Evolutionary conservation across 2,888 invertebrate species (phyloP).

Genomic region (Resseliella maxima): DNA sequence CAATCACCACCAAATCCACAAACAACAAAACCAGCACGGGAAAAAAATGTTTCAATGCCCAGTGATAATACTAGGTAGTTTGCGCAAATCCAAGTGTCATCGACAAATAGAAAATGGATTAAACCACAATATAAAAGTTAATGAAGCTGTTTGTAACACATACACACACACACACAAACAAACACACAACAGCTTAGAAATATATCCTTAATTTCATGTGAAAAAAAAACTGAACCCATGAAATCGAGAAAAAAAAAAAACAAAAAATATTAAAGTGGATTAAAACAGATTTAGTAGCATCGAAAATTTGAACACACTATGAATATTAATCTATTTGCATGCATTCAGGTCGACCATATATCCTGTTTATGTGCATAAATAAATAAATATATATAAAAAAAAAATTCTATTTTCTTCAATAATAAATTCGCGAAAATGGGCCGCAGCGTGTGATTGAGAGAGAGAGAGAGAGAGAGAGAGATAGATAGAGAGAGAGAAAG

Average conservation of each 20-base stretch:
- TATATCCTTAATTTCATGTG: slow-evolving; percentile 10
- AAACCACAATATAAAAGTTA: neutral
- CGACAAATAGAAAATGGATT: neutral
- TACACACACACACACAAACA: slow-evolving; percentile 35
- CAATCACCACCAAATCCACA: slow-evolving; percentile 22
- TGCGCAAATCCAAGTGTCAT: slow-evolving; percentile 9
- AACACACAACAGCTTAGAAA: slow-evolving; percentile 1
- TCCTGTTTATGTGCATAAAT: neutral
- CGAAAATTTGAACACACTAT: neutral
- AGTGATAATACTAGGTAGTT: slow-evolving; percentile 27
- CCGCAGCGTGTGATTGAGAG: neutral
- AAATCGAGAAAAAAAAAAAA: neutral
- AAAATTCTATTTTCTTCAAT: slow-evolving; percentile 33
- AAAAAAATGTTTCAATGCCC: slow-evolving; percentile 28
- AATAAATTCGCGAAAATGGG: neutral
- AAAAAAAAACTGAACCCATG: neutral
- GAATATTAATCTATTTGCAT: neutral
- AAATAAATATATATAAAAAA: too few relatives aligned
- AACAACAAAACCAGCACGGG: slow-evolving; percentile 43
- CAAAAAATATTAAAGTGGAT: neutral
- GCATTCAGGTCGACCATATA: neutral
- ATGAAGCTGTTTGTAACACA: slow-evolving; percentile 13
- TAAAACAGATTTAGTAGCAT: slow-evolving; percentile 27
- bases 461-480: neutral
- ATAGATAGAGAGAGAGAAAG: neutral